These are phyloP conservation scores for Urocolius indicus DNA, from an alignment of 2,113 vertebrate genomes.

Conservation along the genomic window DNA sequence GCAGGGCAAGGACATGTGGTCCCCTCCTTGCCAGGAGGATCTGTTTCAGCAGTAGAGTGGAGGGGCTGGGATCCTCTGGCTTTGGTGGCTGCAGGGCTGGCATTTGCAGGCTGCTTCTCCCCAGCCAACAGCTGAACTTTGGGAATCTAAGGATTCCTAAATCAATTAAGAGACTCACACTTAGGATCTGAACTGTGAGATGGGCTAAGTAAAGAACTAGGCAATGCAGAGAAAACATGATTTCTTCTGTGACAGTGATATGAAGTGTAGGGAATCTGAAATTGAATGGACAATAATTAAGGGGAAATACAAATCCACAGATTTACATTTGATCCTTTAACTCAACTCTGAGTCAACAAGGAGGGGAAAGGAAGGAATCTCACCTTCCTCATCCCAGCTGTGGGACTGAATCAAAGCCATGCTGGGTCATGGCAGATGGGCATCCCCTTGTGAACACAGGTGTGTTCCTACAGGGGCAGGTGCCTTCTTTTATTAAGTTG, in stretches of 20 bases:
- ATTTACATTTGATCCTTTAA: not conserved
- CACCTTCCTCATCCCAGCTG: not conserved
- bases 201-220: not conserved
- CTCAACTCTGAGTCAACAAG: not conserved
- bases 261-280: not conserved
- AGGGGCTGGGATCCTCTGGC: not conserved
- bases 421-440: not conserved
- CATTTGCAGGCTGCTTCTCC: not conserved
- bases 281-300: not conserved
- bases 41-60: not conserved
- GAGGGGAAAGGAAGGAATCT: not conserved
- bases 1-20: not conserved
- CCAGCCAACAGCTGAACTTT: not conserved
- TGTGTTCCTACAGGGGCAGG: not conserved
- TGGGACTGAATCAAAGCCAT: not conserved
- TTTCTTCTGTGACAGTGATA: not conserved
- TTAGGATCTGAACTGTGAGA: not conserved
- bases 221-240: not conserved
- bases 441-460: rapidly evolving
- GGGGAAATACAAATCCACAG: not conserved
- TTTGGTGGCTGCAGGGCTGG: not conserved
- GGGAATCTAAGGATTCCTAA: not conserved
- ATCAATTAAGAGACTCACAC: not conserved
- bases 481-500: not conserved
- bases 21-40: not conserved